Conservation (phyloP, 2,888 invertebrate species). For the Coremacera marginata region DNA sequence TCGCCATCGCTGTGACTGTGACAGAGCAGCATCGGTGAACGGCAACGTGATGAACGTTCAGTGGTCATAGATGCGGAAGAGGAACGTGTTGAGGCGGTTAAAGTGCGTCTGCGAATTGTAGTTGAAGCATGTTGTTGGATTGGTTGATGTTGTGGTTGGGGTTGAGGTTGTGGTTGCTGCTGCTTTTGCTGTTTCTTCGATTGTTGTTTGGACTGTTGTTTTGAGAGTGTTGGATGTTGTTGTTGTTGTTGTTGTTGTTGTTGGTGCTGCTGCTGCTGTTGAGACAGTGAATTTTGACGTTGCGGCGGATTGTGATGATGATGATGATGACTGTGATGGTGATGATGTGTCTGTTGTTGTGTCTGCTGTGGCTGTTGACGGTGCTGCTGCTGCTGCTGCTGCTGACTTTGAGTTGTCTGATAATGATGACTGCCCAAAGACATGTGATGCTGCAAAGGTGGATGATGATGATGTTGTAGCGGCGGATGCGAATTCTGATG, state of each 20-base stretch:
- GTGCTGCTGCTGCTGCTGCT: constrained; percentile 44
- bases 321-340: constrained; percentile 58
- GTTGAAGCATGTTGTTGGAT: constrained; percentile 38
- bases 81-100: constrained; percentile 31
- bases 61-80: constrained; percentile 42
- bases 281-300: constrained; percentile 39
- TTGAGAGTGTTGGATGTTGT: constrained; percentile 40
- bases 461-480: constrained; percentile 55
- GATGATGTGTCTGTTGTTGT: constrained; percentile 48
- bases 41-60: constrained; percentile 72
- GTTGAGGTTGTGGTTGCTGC: constrained; percentile 43
- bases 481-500: constrained; percentile 57
- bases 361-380: constrained; percentile 38
- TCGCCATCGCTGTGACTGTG: constrained; percentile 89
- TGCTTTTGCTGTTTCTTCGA: constrained; percentile 41
- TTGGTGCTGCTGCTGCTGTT: constrained; percentile 31
- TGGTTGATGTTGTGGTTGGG: constrained; percentile 54
- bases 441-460: constrained; percentile 64
- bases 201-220: constrained; percentile 43
- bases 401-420: constrained; percentile 47
- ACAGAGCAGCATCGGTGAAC: constrained; percentile 84
- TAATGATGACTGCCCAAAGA: constrained; percentile 68
- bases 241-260: constrained; percentile 41
- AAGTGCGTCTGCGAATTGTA: constrained; percentile 18
- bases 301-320: constrained; percentile 38